Evolutionary conservation across 2,113 vertebrate genomes (phyloP).

Genomic region (Grantiella picta): DNA sequence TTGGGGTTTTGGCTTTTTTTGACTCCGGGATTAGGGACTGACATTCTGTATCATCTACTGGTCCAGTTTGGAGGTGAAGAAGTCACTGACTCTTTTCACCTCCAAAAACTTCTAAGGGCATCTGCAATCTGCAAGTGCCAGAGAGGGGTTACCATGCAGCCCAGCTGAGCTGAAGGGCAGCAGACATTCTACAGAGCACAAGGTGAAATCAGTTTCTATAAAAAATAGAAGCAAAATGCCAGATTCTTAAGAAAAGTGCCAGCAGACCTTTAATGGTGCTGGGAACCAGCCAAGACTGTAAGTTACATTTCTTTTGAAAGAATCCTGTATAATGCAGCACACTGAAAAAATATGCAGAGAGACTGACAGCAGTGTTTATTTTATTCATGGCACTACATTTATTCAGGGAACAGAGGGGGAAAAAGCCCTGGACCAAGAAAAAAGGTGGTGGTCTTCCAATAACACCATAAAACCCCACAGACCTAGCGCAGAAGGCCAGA

Average conservation of each 20-base stretch:
- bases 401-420: neutral
- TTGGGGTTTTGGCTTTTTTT: neutral
- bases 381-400: constrained; percentile 45
- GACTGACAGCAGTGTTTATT: constrained; percentile 55
- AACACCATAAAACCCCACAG: neutral
- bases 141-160: neutral
- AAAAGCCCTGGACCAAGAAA: neutral
- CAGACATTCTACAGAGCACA: neutral
- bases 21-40: neutral
- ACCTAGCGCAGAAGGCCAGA: neutral
- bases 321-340: constrained; percentile 48
- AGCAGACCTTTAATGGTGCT: constrained; percentile 22
- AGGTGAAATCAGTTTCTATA: neutral
- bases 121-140: neutral
- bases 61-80: neutral
- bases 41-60: neutral
- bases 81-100: neutral
- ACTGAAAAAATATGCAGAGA: constrained; percentile 33
- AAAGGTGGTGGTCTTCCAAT: neutral
- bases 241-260: constrained; percentile 5
- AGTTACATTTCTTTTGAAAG: constrained; percentile 29
- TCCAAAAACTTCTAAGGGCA: neutral
- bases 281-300: constrained; percentile 39
- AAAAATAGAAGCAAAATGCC: neutral
- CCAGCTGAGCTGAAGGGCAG: neutral